phyloP scores from a whole-genome alignment of 2,113 vertebrate genomes.

The Spermophilus dauricus region DNA sequence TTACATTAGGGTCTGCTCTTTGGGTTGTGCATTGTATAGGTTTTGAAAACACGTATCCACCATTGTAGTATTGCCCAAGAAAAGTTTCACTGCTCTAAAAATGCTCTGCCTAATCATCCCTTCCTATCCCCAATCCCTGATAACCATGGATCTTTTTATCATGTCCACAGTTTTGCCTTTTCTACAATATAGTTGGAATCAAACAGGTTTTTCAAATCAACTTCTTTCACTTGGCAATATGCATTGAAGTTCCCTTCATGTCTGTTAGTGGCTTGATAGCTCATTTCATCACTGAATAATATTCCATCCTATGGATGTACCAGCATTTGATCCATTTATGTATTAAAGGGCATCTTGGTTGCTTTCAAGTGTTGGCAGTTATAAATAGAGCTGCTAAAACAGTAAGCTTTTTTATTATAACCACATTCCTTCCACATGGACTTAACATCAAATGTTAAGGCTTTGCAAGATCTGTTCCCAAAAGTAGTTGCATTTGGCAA shows the following conservation, averaged over 20 bases:
- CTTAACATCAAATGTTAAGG: slow-evolving; percentile 22
- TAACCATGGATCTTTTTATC: background rate
- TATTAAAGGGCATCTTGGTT: slow-evolving; percentile 17
- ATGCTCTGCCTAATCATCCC: background rate
- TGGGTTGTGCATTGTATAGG: background rate
- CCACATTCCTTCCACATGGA: background rate
- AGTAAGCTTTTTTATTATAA: background rate
- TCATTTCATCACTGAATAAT: slow-evolving; percentile 23
- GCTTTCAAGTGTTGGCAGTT: background rate
- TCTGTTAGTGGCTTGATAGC: background rate
- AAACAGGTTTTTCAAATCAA: background rate
- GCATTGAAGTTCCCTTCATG: background rate
- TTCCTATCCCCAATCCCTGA: background rate
- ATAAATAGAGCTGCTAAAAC: background rate
- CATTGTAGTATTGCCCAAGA: background rate
- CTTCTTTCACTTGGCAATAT: background rate
- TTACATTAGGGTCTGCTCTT: background rate
- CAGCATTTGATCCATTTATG: slow-evolving; percentile 14
- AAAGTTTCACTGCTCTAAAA: background rate
- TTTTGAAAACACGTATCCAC: background rate
- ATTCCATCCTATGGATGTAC: background rate
- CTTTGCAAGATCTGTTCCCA: background rate
- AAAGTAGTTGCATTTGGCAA: background rate
- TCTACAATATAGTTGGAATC: background rate
- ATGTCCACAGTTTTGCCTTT: background rate